Evolutionary conservation across 2,113 vertebrate species (phyloP).

Genomic region (Nematolebias whitei): DNA sequence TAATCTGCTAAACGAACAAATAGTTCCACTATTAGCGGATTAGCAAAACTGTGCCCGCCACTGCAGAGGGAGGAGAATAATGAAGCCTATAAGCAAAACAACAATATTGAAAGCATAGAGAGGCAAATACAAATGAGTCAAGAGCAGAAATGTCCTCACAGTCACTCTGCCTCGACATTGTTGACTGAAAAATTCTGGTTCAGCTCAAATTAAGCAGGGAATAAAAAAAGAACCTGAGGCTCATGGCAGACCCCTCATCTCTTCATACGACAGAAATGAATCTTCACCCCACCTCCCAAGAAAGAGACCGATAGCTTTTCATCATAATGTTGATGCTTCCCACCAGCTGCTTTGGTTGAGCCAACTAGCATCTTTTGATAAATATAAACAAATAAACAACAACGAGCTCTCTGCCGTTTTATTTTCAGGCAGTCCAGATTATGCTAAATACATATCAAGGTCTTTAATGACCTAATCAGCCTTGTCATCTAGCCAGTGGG

Average conservation of each 20-base stretch:
- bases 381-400: slow-evolving; percentile 53
- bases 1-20: no score
- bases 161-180: slow-evolving; percentile 40
- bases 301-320: slow-evolving; percentile 12
- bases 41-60: no score
- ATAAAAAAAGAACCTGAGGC: slow-evolving; percentile 58
- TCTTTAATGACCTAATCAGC: slow-evolving; percentile 70
- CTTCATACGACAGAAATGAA: slow-evolving; percentile 61
- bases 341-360: slow-evolving; percentile 70
- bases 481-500: slow-evolving; percentile 60
- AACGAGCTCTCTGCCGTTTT: slow-evolving; percentile 48
- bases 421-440: slow-evolving; percentile 68
- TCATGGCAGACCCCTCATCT: slow-evolving; percentile 51
- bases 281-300: slow-evolving; percentile 42
- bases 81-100: slow-evolving; percentile 44
- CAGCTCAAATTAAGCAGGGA: slow-evolving; percentile 58
- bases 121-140: slow-evolving; percentile 3
- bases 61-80: slow-evolving; percentile 31
- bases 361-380: slow-evolving; percentile 67
- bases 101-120: slow-evolving; percentile 27
- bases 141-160: slow-evolving; percentile 25
- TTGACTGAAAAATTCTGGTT: slow-evolving; percentile 57
- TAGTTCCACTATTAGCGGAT: no score
- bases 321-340: slow-evolving; percentile 50
- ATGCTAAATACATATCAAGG: slow-evolving; percentile 69